These are phyloP conservation scores for Listronotus bonariensis DNA, from an alignment of 1,140 invertebrate genomes.

Conservation along the genomic window DNA sequence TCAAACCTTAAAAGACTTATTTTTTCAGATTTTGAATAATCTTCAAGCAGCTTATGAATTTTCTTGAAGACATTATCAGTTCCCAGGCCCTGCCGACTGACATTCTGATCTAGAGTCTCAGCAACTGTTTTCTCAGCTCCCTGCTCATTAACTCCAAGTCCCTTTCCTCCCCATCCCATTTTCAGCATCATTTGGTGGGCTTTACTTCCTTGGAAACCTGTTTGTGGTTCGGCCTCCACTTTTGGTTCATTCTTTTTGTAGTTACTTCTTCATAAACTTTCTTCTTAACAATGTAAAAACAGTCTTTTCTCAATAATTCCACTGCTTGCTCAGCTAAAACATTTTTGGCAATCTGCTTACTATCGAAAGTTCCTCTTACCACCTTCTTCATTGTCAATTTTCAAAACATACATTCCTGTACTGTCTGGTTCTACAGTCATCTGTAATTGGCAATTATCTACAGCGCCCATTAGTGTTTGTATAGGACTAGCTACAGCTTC, in stretches of 20 bases:
- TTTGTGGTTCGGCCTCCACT: constrained; percentile 5
- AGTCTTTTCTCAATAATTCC: constrained; percentile 39
- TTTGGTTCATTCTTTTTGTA: constrained; percentile 11
- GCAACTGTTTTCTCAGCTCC: constrained; percentile 37
- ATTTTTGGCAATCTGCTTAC: constrained; percentile 38
- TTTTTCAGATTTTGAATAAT: constrained; percentile 39
- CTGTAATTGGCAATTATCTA: constrained; percentile 20
- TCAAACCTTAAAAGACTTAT: constrained; percentile 39
- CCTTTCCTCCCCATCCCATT: constrained; percentile 44
- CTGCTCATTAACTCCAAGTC: constrained; percentile 39
- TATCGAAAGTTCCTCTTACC: constrained; percentile 25
- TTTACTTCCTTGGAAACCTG: constrained; percentile 25
- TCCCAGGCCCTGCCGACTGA: constrained; percentile 36
- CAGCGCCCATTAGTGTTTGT: constrained; percentile 16
- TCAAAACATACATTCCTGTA: constrained; percentile 23
- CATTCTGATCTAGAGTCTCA: constrained; percentile 40
- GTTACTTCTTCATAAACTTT: constrained; percentile 35
- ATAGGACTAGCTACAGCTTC: constrained; percentile 18
- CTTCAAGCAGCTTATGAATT: constrained; percentile 37
- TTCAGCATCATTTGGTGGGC: constrained; percentile 44
- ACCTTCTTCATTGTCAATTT: constrained; percentile 34
- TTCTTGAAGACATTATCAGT: constrained; percentile 36
- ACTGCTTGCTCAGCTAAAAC: constrained; percentile 34
- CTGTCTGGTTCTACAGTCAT: constrained; percentile 13
- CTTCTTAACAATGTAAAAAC: constrained; percentile 41